phyloP scores from a whole-genome alignment of 2,888 invertebrate genomes.

The Chamaedrilus cognettii region DNA sequence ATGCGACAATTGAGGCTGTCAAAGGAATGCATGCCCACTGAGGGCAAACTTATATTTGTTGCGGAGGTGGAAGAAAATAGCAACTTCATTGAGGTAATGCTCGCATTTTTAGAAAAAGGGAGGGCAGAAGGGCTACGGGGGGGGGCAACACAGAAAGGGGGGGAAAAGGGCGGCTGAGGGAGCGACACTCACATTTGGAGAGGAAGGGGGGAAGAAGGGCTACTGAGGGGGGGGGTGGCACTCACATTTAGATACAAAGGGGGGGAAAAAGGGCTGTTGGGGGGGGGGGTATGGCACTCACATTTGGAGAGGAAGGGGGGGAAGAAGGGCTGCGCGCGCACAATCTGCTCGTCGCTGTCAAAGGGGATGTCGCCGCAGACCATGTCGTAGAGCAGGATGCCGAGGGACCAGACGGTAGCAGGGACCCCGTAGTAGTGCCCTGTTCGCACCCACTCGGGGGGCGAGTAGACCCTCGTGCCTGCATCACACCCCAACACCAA shows the following conservation, averaged over 20 bases:
- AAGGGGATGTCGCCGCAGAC: slow-evolving; percentile 70
- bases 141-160: too few species aligned
- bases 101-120: too few species aligned
- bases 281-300: neutral
- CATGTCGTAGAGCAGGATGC: slow-evolving; percentile 68
- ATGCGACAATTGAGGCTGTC: too few species aligned
- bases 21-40: too few species aligned
- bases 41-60: too few species aligned
- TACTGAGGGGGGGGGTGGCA: too few species aligned
- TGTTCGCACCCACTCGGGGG: slow-evolving; percentile 67
- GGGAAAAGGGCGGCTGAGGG: neutral
- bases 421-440: slow-evolving; percentile 64
- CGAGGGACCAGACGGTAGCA: slow-evolving; percentile 68
- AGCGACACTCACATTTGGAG: slow-evolving; percentile 4
- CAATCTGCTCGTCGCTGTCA: slow-evolving; percentile 63
- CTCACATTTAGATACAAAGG: too few species aligned
- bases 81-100: too few species aligned
- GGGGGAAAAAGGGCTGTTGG: neutral
- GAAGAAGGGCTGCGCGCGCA: slow-evolving; percentile 53
- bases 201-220: too few species aligned
- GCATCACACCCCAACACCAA: slow-evolving; percentile 24
- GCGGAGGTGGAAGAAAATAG: too few species aligned
- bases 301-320: slow-evolving; percentile 9
- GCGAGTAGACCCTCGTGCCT: slow-evolving; percentile 69
- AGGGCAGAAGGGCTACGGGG: too few species aligned